Conservation (phyloP, 2,113 vertebrate species). For the Myotis davidii region DNA sequence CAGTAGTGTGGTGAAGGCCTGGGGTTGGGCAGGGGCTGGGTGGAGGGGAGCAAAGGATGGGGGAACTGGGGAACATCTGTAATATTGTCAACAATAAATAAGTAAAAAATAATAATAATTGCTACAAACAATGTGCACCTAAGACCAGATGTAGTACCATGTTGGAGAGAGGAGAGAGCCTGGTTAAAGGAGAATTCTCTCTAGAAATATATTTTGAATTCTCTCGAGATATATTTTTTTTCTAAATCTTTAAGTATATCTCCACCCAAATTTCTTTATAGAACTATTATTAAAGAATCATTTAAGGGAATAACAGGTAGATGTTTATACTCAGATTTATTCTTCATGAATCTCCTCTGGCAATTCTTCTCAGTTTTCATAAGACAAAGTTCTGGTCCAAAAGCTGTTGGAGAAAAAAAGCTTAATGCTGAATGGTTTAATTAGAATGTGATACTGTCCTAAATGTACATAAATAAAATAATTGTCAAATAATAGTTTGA, state of each 20-base stretch:
- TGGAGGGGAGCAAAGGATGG: background rate
- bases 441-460: background rate
- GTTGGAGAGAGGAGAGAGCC: background rate
- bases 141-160: background rate
- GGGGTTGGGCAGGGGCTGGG: background rate
- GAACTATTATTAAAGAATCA: background rate
- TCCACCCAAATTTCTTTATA: background rate
- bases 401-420: background rate
- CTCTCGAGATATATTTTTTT: background rate
- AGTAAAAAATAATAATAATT: background rate
- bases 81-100: background rate
- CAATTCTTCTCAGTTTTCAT: slow-evolving; percentile 31
- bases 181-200: background rate
- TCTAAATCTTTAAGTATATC: background rate
- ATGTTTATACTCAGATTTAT: slow-evolving; percentile 37
- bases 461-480: background rate
- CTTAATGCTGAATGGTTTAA: background rate
- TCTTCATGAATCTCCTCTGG: slow-evolving; percentile 25
- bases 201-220: background rate
- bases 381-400: slow-evolving; percentile 19
- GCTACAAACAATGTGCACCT: background rate
- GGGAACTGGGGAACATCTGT: background rate
- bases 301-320: slow-evolving; percentile 17
- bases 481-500: background rate
- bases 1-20: background rate